Percentiles rank a stretch among this genome's conserved stretches.
These are phyloP conservation scores for Drosophila teissieri DNA, from an alignment of 1,140 invertebrate genomes.

Conservation along the genomic window DNA sequence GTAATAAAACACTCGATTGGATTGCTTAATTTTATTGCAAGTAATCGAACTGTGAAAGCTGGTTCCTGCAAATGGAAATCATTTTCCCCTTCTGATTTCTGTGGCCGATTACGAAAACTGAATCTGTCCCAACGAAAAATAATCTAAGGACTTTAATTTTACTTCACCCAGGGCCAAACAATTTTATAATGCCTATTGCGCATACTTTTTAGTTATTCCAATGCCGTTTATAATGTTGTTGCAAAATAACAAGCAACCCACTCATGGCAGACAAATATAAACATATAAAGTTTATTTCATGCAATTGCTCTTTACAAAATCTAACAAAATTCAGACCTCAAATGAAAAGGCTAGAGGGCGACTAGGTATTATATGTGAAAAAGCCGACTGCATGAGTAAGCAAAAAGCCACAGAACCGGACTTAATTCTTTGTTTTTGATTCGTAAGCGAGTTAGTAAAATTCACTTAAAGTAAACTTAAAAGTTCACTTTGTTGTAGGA, in stretches of 20 bases:
- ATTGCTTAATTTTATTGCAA: conserved; percentile 10
- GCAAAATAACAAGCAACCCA: conserved; percentile 5
- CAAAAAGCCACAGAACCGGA: conserved; percentile 31
- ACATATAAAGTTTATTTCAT: conserved; percentile 65
- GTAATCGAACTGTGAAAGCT: conserved; percentile 3
- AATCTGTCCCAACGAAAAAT: conserved; percentile 7
- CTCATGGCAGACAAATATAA: conserved; percentile 42
- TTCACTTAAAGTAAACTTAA: conserved; percentile 8
- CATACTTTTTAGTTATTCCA: background rate
- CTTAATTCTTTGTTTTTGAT: conserved; percentile 49
- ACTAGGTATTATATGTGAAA: conserved; percentile 62
- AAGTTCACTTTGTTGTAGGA: background rate
- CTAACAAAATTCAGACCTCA: conserved; percentile 35
- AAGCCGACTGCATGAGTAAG: conserved; percentile 42
- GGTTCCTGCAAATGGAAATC: background rate
- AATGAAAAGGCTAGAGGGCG: background rate
- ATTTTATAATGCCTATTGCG: background rate
- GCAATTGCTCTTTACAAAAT: conserved; percentile 58
- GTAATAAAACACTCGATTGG: conserved; percentile 27
- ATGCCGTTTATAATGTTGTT: conserved; percentile 2
- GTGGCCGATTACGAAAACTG: conserved; percentile 15
- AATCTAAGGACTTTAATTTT: background rate
- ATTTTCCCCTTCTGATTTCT: background rate
- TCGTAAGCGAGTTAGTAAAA: background rate
- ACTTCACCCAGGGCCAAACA: background rate